Evolutionary conservation across 2,888 invertebrate genomes (phyloP).

Genomic region (Nomada lathburiana): DNA sequence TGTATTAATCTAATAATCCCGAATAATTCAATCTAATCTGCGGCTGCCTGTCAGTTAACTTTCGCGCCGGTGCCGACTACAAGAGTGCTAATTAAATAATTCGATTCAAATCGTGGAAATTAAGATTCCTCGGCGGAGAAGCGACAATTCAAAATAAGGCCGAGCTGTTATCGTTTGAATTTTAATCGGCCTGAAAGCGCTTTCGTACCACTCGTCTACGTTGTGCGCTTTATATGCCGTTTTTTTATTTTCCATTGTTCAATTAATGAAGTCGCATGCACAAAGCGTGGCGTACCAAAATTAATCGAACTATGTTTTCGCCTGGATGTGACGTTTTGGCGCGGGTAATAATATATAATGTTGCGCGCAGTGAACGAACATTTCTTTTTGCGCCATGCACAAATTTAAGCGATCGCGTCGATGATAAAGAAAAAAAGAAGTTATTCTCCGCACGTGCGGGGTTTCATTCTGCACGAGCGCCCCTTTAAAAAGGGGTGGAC

Average conservation of each 20-base stretch:
- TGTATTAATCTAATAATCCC: constrained; percentile 78
- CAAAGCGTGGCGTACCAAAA: constrained; percentile 8
- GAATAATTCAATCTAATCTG: constrained; percentile 78
- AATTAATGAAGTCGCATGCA: constrained; percentile 31
- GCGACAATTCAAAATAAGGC: constrained; percentile 77
- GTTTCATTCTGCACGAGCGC: constrained; percentile 53
- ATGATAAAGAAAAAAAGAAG: constrained; percentile 65
- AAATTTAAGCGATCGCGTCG: constrained; percentile 60
- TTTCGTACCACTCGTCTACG: background rate
- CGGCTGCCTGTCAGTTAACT: constrained; percentile 79
- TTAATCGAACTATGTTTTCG: constrained; percentile 27
- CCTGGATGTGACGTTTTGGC: constrained; percentile 13
- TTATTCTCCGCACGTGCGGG: constrained; percentile 70
- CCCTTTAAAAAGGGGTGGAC: constrained; percentile 52
- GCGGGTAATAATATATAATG: constrained; percentile 6
- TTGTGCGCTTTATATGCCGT: background rate
- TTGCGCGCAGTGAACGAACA: constrained; percentile 47
- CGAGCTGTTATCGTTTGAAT: constrained; percentile 64
- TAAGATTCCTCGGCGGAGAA: constrained; percentile 75
- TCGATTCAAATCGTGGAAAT: constrained; percentile 80
- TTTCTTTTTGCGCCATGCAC: constrained; percentile 28
- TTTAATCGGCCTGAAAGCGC: constrained; percentile 67
- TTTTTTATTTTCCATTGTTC: background rate
- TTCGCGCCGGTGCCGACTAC: constrained; percentile 71
- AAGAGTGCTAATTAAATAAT: constrained; percentile 82